A percentile compares a stretch with the other conserved stretches of the same genome.
These are phyloP conservation scores for Vidua chalybeata DNA, from an alignment of 2,113 vertebrate species.

Conservation along the genomic window DNA sequence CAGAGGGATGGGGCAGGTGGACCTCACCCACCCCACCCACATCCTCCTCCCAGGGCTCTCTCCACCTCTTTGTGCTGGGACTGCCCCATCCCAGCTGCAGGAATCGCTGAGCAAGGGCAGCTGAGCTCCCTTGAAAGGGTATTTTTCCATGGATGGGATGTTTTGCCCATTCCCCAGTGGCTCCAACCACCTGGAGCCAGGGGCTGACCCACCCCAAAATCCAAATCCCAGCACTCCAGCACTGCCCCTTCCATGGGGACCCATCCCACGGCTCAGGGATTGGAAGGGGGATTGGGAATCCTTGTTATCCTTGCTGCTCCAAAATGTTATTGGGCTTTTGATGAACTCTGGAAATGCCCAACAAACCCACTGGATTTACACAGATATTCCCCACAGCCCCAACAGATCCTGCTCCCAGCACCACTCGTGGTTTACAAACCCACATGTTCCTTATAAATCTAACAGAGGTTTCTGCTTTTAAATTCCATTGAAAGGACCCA, in stretches of 20 bases:
- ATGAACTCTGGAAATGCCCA: background rate
- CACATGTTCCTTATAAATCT: background rate
- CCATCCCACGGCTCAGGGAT: no score
- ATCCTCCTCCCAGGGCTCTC: background rate
- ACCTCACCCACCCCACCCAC: no score
- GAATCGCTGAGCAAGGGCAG: background rate
- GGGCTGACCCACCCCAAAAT: background rate
- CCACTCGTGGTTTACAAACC: background rate
- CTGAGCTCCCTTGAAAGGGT: background rate
- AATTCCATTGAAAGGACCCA: background rate
- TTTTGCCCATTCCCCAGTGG: background rate
- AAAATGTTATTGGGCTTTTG: background rate
- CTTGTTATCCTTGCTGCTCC: background rate
- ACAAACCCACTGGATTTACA: fast-evolving
- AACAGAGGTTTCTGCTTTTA: slow-evolving; percentile 14
- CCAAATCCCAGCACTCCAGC: background rate
- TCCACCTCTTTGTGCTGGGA: background rate
- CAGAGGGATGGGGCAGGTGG: background rate
- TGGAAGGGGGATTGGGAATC: background rate
- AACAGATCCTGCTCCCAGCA: background rate
- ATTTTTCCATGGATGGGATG: background rate
- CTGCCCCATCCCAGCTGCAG: background rate
- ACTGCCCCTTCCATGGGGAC: background rate
- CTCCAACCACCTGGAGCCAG: background rate
- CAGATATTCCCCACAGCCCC: background rate